These are phyloP conservation scores for Dryobotodes eremita DNA, from an alignment of 2,888 invertebrate genomes.

Conservation along the genomic window DNA sequence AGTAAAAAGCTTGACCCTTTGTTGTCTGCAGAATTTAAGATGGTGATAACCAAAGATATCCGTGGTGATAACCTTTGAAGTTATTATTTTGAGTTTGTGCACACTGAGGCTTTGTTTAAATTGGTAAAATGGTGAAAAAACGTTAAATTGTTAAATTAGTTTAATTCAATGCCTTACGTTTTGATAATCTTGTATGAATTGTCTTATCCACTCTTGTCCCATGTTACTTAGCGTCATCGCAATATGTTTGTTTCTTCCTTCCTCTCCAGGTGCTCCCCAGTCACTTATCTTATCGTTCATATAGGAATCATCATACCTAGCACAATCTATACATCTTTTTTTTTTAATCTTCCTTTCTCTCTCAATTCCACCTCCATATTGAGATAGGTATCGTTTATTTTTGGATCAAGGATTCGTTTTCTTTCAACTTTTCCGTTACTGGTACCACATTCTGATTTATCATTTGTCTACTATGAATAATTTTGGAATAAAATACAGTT, in stretches of 20 bases:
- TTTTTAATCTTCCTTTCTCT: background rate
- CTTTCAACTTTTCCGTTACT: background rate
- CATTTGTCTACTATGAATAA: background rate
- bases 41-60: conserved; percentile 1
- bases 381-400: background rate
- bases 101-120: background rate
- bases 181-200: background rate
- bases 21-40: conserved; percentile 9
- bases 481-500: background rate
- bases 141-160: background rate
- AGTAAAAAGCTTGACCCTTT: conserved; percentile 47
- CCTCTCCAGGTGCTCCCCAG: background rate
- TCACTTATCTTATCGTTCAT: background rate
- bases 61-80: background rate
- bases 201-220: background rate
- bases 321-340: background rate
- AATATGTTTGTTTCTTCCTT: background rate
- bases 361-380: background rate
- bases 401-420: background rate
- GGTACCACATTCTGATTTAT: background rate
- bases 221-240: background rate
- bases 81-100: conserved; percentile 1
- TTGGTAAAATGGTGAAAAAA: background rate
- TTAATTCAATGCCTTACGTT: background rate
- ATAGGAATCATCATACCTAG: no score